Evolutionary conservation across 2,797 vertebrate species (phyloP).

Genomic region (Schizothorax lantsangensis): DNA sequence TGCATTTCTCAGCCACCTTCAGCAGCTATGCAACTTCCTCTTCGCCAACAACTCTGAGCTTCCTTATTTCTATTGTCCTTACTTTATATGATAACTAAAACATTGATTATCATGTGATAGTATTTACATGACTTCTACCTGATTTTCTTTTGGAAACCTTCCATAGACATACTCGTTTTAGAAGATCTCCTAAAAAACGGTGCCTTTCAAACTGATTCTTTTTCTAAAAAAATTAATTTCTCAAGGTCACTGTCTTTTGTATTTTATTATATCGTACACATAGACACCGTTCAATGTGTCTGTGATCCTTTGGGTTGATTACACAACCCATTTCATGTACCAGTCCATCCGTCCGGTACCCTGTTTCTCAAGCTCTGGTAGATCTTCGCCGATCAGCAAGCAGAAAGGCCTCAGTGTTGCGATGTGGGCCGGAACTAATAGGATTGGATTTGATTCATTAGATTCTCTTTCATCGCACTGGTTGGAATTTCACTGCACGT

Average conservation of each 20-base stretch:
- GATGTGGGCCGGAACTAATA: constrained; percentile 88
- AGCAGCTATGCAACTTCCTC: not conserved
- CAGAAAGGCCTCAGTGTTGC: constrained; percentile 77
- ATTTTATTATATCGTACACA: not conserved
- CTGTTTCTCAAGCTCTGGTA: constrained; percentile 73
- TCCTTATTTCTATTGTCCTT: not conserved
- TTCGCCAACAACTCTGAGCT: not conserved
- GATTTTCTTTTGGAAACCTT: not conserved
- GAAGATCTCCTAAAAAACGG: not conserved
- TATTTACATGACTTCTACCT: not conserved
- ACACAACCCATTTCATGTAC: constrained; percentile 32
- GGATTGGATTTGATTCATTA: constrained; percentile 93
- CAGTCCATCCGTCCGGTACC: constrained; percentile 53
- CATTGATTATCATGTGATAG: not conserved
- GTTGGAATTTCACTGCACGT: constrained; percentile 88
- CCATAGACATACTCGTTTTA: not conserved
- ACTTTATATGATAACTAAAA: not conserved
- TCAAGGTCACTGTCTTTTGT: not conserved
- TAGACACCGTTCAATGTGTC: constrained; percentile 5
- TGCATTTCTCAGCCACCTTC: constrained; percentile 51
- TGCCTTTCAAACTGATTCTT: not conserved
- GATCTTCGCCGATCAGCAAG: constrained; percentile 73
- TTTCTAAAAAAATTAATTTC: not conserved
- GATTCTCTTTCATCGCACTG: constrained; percentile 86
- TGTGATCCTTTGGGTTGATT: constrained; percentile 25